These are phyloP conservation scores for Micropterix aruncella DNA, from an alignment of 2,888 invertebrate species.

Conservation along the genomic window DNA sequence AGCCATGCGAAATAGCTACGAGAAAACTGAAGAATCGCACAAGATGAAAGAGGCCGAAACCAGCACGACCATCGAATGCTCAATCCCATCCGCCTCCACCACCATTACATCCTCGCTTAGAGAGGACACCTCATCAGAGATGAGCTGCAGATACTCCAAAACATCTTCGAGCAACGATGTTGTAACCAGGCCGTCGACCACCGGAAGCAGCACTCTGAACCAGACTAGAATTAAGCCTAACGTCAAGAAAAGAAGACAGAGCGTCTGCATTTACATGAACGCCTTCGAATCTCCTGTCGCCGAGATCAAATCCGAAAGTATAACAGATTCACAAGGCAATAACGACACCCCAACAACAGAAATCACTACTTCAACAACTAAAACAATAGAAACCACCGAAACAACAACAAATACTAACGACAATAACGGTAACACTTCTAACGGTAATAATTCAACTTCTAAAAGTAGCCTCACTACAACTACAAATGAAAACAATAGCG, in stretches of 20 bases:
- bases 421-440: conserved; percentile 8
- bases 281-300: conserved; percentile 9
- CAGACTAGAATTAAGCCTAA: conserved; percentile 1
- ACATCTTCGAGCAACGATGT: conserved; percentile 1
- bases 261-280: conserved; percentile 13
- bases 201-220: conserved; percentile 2
- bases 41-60: conserved; percentile 3
- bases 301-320: conserved; percentile 9
- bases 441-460: conserved; percentile 4
- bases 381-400: conserved; percentile 11
- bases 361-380: conserved; percentile 6
- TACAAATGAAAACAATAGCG: background rate
- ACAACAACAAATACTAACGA: conserved; percentile 8
- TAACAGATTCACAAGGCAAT: background rate
- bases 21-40: conserved; percentile 14
- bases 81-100: background rate
- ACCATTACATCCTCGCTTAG: conserved; percentile 15
- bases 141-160: background rate
- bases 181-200: conserved; percentile 2
- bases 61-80: background rate
- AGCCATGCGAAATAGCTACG: conserved; percentile 19
- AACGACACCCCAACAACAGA: background rate
- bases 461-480: background rate
- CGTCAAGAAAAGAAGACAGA: conserved; percentile 11
- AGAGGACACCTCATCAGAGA: background rate